Percentiles rank a stretch among this genome's conserved stretches.
Conservation (phyloP, 2,888 invertebrate species). For the Caradrina kadenii region DNA sequence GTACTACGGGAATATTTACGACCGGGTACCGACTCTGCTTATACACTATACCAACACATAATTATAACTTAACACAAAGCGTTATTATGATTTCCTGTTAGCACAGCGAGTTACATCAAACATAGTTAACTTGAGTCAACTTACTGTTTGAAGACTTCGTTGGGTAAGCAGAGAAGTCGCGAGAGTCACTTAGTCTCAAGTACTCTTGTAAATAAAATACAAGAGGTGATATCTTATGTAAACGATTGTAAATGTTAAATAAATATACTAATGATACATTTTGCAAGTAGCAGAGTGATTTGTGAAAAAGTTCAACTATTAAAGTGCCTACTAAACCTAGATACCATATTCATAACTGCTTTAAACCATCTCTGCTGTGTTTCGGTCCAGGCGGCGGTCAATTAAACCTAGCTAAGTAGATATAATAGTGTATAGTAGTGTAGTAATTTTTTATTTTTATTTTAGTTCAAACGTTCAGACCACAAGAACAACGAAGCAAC, state of each 20-base stretch:
- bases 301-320: too few species aligned
- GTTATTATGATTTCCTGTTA: slow-evolving; percentile 42
- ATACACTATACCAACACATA: background rate
- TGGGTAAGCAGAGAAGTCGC: slow-evolving; percentile 35
- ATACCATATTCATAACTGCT: too few species aligned
- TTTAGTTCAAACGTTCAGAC: too few species aligned
- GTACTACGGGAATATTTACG: too few species aligned
- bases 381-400: too few species aligned
- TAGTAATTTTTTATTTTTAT: too few species aligned
- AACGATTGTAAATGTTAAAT: slow-evolving; percentile 1
- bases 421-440: too few species aligned
- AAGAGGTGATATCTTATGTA: background rate
- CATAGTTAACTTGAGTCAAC: slow-evolving; percentile 48
- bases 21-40: background rate
- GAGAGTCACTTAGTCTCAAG: slow-evolving; percentile 28
- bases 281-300: background rate
- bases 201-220: background rate
- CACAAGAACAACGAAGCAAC: too few species aligned
- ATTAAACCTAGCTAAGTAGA: too few species aligned
- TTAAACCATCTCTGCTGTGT: too few species aligned
- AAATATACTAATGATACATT: slow-evolving; percentile 1
- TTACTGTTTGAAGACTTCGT: slow-evolving; percentile 31
- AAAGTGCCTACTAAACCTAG: too few species aligned
- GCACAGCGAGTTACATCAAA: slow-evolving; percentile 38
- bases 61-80: slow-evolving; percentile 23